phyloP scores from a whole-genome alignment of 1,140 invertebrate species.

The Papilio dardanus region DNA sequence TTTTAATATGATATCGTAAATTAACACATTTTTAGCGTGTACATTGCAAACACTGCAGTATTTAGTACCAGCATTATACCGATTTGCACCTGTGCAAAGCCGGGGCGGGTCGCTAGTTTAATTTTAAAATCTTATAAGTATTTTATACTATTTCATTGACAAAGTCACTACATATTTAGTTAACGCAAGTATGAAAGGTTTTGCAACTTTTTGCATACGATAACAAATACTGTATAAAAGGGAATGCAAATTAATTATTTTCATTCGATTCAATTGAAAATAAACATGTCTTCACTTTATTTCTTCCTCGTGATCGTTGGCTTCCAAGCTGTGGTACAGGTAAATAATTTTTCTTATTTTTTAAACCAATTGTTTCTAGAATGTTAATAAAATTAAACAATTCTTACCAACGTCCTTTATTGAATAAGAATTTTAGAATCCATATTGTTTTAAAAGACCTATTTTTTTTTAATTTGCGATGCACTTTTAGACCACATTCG shows the following conservation, averaged over 20 bases:
- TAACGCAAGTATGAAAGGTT: not conserved
- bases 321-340: conserved; percentile 9
- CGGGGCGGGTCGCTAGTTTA: no score
- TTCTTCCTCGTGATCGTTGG: not conserved
- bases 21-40: no score
- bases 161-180: not conserved
- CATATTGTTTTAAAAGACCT: not conserved
- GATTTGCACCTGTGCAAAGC: no score
- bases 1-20: no score
- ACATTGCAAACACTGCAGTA: no score
- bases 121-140: no score
- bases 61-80: no score
- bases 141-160: not conserved
- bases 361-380: not conserved
- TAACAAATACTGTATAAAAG: not conserved
- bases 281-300: no score
- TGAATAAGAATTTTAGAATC: not conserved
- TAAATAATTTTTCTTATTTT: not conserved
- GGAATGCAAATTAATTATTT: not conserved
- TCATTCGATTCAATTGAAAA: not conserved
- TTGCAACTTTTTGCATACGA: conserved; percentile 3
- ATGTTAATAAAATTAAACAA: no score
- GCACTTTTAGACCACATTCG: not conserved
- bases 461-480: not conserved
- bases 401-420: no score